Evolutionary conservation across 2,888 invertebrate genomes (phyloP).

Genomic region (Cataglyphis altisquamis): DNA sequence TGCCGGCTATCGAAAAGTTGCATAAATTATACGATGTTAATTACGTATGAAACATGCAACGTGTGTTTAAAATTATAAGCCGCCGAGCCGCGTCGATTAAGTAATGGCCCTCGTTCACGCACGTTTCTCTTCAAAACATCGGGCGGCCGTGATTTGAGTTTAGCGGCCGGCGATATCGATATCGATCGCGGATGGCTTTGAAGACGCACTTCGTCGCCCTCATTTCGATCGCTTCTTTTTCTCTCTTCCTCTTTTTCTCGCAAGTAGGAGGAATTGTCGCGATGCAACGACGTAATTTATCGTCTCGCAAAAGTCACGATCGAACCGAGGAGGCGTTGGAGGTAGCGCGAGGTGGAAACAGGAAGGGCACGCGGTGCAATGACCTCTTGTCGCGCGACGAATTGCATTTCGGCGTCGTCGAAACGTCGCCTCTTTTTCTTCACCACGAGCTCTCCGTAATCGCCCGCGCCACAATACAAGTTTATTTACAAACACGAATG

Average conservation of each 20-base stretch:
- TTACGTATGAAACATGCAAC: conserved; percentile 36
- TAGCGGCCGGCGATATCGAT: conserved; percentile 31
- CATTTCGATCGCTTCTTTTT: conserved; percentile 9
- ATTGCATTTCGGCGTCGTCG: conserved; percentile 58
- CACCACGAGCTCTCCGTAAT: not conserved
- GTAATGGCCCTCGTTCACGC: conserved; percentile 49
- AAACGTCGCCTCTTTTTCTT: conserved; percentile 41
- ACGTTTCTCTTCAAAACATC: conserved; percentile 29
- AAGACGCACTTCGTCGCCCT: conserved; percentile 43
- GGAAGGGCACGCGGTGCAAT: conserved; percentile 55
- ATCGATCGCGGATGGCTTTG: conserved; percentile 52
- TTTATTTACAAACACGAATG: not conserved
- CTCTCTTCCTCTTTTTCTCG: not conserved
- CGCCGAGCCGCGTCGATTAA: conserved; percentile 40
- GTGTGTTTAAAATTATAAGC: conserved; percentile 45
- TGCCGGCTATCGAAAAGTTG: not conserved
- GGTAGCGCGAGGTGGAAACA: conserved; percentile 54
- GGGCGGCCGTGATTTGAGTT: conserved; percentile 13
- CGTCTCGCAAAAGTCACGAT: conserved; percentile 69
- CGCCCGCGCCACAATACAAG: not conserved
- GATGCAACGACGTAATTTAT: conserved; percentile 75
- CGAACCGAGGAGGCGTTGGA: conserved; percentile 70
- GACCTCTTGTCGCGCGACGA: conserved; percentile 59
- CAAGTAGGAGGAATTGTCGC: conserved; percentile 61
- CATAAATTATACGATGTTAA: conserved; percentile 40